Evolutionary conservation across 2,797 vertebrate genomes (phyloP).

Genomic region (Sciaenops ocellatus): DNA sequence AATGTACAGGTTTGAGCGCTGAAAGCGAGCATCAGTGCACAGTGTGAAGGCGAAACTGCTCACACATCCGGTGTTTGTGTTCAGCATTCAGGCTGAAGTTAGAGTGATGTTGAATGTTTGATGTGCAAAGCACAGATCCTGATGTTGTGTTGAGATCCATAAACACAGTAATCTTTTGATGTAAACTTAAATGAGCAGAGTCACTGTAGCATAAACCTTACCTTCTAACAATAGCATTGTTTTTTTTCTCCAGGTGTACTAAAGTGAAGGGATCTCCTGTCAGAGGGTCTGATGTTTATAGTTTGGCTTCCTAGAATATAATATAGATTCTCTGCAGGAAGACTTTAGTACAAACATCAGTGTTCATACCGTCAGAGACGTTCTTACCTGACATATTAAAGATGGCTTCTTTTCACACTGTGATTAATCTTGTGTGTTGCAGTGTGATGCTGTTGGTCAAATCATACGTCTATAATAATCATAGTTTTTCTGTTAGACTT

Average conservation of each 20-base stretch:
- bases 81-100: not conserved
- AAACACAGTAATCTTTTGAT: slow-evolving; percentile 40
- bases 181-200: slow-evolving; percentile 36
- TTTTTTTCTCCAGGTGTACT: slow-evolving; percentile 13
- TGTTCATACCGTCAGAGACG: not conserved
- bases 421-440: not conserved
- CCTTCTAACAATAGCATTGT: slow-evolving; percentile 1
- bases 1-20: not conserved
- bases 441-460: too few species aligned
- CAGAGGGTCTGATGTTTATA: slow-evolving; percentile 21
- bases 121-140: slow-evolving; percentile 34
- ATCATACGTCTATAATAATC: too few species aligned
- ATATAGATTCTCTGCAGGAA: slow-evolving; percentile 12
- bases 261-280: slow-evolving; percentile 23
- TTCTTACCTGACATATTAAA: not conserved
- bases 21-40: not conserved
- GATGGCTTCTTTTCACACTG: not conserved
- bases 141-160: slow-evolving; percentile 23
- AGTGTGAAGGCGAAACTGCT: slow-evolving; percentile 42
- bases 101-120: slow-evolving; percentile 31
- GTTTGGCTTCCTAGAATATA: slow-evolving; percentile 19
- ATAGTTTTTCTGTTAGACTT: too few species aligned
- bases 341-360: not conserved
- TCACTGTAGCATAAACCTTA: not conserved
- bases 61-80: slow-evolving; percentile 1